Base-by-base conservation (phyloP, 1,140 invertebrate genomes). In the Philotrypesis tridentata region DNA sequence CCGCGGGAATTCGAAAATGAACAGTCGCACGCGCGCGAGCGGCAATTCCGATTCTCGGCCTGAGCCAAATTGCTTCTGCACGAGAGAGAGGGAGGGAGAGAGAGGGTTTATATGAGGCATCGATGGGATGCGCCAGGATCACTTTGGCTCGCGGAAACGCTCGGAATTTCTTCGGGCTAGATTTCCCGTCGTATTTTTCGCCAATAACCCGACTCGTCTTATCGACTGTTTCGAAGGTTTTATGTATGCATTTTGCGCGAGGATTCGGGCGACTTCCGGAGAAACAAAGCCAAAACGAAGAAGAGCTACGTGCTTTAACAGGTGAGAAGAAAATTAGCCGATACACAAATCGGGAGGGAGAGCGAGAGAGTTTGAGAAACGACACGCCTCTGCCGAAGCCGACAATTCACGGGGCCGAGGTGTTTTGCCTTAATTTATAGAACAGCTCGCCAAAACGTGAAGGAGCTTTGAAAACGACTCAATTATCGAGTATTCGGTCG, bases 401-500 rank as follows among this genome's bases (percentile, higher is more conserved):
- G 33, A 5, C 3, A 37, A 37, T 37, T 37, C 9, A 37, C 9
- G 9, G 33, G 4, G 33, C 33, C 9, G 33, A 37, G 33, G 9
- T 9, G 33, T 3, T 37, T 37, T 37, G 33, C 33, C 33, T 37
- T 63, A 80, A 80, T 80, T 72, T 80, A 80, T 71, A 79, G 77
- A 79, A 55, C 70, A 63, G 37, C 68, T 73, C 21, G 48, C 55
- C 29, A 60, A 61, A 71, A 60, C 29, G 55, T 72, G n/a, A 27
- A 72, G 29, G 61, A 43, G 63, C 63, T 80, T 79, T 55, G 1
- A 72, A 80, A 80, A 80, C 55, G 70, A 63, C 78, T 80, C 78
- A 73, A 80, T 80, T 73, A 80, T 73, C 68, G 31, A 11, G 43
- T 71, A 79, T n/a, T n/a, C n/a, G n/a, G 77, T 68, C 37, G 65